phyloP scores from a whole-genome alignment of 1,140 invertebrate genomes.

The Drosophila persimilis region DNA sequence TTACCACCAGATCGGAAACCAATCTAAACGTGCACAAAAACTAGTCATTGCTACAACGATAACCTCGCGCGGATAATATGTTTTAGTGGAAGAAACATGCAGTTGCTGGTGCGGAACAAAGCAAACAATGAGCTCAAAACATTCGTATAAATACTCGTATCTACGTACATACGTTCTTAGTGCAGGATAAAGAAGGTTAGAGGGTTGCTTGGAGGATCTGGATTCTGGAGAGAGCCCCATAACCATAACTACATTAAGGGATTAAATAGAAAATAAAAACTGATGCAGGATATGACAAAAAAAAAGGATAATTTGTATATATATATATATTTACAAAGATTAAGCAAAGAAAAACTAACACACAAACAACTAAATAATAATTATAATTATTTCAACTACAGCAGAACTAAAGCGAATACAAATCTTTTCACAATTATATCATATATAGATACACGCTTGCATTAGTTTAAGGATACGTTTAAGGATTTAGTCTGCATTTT shows the following conservation, averaged over 20 bases:
- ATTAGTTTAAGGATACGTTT: conserved; percentile 33
- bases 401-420: conserved; percentile 30
- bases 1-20: too few relatives aligned
- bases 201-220: conserved; percentile 2
- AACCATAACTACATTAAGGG: conserved; percentile 31
- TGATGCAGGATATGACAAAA: conserved; percentile 55
- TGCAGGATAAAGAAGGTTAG: conserved; percentile 17
- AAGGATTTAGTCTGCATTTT: conserved; percentile 29
- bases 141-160: not conserved
- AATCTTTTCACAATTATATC: conserved; percentile 25
- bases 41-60: too few relatives aligned
- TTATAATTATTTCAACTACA: conserved; percentile 37
- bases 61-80: too few relatives aligned
- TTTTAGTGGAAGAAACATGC: conserved; percentile 7
- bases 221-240: conserved; percentile 27
- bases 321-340: conserved; percentile 51
- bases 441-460: conserved; percentile 33
- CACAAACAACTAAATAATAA: conserved; percentile 51
- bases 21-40: too few relatives aligned
- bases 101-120: not conserved
- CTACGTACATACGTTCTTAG: conserved; percentile 15
- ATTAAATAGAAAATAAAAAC: conserved; percentile 58
- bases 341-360: conserved; percentile 23
- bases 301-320: conserved; percentile 31
- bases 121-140: not conserved